These are phyloP conservation scores for Pollachius pollachius DNA, from an alignment of 2,113 vertebrate species.

Conservation along the genomic window DNA sequence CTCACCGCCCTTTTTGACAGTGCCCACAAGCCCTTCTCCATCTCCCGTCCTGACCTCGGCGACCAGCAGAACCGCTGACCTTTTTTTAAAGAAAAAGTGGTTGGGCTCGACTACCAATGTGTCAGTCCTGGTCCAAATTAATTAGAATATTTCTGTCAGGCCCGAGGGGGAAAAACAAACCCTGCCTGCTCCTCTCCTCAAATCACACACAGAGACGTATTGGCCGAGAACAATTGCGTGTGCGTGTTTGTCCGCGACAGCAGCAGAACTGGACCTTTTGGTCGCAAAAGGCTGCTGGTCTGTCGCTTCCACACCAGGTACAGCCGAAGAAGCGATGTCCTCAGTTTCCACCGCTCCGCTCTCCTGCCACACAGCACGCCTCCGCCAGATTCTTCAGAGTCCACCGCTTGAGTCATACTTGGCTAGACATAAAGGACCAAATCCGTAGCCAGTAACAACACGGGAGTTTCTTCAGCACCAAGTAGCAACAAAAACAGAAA, in stretches of 20 bases:
- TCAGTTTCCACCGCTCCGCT: not conserved
- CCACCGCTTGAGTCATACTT: slow-evolving; percentile 9
- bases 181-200: slow-evolving; percentile 1
- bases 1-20: slow-evolving; percentile 72
- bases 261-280: not conserved
- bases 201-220: not conserved
- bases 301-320: not conserved
- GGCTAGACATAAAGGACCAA: not conserved
- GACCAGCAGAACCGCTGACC: slow-evolving; percentile 28
- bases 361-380: slow-evolving; percentile 34
- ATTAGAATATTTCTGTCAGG: slow-evolving; percentile 2
- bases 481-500: not conserved
- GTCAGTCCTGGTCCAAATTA: not conserved
- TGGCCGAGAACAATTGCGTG: not conserved
- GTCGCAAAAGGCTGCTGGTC: not conserved
- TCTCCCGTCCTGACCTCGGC: slow-evolving; percentile 76
- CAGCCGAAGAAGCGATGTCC: not conserved
- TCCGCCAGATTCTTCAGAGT: slow-evolving; percentile 51
- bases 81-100: slow-evolving; percentile 8
- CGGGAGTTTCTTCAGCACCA: not conserved
- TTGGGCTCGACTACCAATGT: slow-evolving; percentile 11
- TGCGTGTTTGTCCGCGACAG: not conserved
- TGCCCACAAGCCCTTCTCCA: slow-evolving; percentile 67
- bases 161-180: not conserved
- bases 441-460: slow-evolving; percentile 4